phyloP scores from a whole-genome alignment of 2,888 invertebrate genomes.

The Opisthograptis luteolata region DNA sequence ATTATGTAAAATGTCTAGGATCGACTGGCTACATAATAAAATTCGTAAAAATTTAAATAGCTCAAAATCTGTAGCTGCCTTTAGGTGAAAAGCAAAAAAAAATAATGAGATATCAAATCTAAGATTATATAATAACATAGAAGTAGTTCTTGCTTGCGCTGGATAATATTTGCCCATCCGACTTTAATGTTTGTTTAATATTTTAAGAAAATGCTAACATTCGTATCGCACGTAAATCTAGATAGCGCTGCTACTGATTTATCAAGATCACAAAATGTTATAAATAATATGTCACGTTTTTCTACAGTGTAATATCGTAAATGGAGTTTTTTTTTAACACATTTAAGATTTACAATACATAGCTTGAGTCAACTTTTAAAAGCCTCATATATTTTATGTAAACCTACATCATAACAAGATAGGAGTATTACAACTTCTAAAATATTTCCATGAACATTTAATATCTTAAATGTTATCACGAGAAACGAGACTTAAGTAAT shows the following conservation, averaged over 20 bases:
- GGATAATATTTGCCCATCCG: too few species aligned
- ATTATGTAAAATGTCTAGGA: too few species aligned
- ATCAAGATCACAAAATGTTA: slow-evolving; percentile 65
- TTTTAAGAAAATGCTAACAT: slow-evolving; percentile 44
- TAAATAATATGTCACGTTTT: slow-evolving; percentile 70
- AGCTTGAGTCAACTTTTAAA: slow-evolving; percentile 16
- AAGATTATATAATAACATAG: too few species aligned
- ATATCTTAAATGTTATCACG: too few species aligned
- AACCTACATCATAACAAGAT: slow-evolving; percentile 1
- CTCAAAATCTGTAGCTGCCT: too few species aligned
- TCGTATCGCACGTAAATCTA: slow-evolving; percentile 54
- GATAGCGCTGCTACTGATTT: slow-evolving; percentile 64
- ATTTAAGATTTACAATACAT: slow-evolving; percentile 31
- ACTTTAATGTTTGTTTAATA: slow-evolving; percentile 43
- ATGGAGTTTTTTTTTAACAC: slow-evolving; percentile 54
- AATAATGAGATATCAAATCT: slow-evolving; percentile 22
- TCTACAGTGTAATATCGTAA: slow-evolving; percentile 33
- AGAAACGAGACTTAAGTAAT: too few species aligned
- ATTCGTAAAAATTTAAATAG: too few species aligned
- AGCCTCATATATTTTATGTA: slow-evolving; percentile 5
- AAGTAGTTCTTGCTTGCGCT: too few species aligned
- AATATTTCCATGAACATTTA: too few species aligned
- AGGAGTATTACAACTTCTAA: not conserved
- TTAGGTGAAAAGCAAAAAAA: too few species aligned
- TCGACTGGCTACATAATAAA: too few species aligned